Conservation (phyloP, 2,113 vertebrate genomes). For the Microcebus murinus region DNA sequence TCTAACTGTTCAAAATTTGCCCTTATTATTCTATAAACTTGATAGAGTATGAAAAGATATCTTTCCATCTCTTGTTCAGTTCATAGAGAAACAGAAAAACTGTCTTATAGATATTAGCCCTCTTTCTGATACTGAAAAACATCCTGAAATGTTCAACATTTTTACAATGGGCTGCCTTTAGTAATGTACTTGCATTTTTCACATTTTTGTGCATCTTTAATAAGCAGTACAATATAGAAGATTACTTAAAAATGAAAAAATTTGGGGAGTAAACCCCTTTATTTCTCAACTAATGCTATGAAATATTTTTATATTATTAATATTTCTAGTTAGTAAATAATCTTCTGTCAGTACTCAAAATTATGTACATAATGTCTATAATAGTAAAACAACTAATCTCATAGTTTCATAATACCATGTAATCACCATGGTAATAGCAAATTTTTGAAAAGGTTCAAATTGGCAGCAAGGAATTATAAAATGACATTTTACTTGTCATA, state of each 20-base stretch:
- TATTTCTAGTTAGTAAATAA: background rate
- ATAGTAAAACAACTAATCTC: background rate
- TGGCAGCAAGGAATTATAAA: background rate
- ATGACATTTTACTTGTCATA: background rate
- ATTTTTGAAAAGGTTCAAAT: background rate
- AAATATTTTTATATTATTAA: background rate
- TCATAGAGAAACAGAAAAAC: background rate
- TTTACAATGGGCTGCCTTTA: background rate
- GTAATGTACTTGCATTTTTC: background rate
- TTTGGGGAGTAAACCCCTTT: background rate
- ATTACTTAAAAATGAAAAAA: background rate
- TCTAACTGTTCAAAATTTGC: background rate
- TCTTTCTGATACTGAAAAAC: background rate
- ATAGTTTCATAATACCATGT: background rate
- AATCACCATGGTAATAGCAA: background rate
- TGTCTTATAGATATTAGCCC: background rate
- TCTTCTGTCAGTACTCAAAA: background rate
- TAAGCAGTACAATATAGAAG: background rate
- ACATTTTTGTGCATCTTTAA: background rate
- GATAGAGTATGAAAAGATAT: background rate
- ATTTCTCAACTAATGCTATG: background rate
- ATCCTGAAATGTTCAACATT: background rate
- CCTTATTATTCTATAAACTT: background rate
- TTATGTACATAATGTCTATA: background rate
- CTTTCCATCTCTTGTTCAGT: background rate